Base-by-base conservation (phyloP, 2,888 invertebrate genomes). In the Pristionchus fissidentatus region DNA sequence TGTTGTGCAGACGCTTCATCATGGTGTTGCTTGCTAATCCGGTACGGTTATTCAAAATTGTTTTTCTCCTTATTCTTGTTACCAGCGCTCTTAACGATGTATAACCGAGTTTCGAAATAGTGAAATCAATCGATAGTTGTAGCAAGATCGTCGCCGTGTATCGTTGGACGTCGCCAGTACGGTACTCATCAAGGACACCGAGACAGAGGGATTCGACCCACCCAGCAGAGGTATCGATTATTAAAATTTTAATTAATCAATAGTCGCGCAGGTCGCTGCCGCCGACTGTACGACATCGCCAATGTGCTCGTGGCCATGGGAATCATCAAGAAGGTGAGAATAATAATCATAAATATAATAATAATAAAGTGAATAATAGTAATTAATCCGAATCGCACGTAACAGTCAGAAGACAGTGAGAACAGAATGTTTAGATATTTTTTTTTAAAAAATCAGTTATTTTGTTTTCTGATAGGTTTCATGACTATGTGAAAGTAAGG, bases 271-370 rank as follows among this genome's bases (percentile, higher is more conserved):
- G 89, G 89, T 78, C 86, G 91, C 4, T 92, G 92, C 84, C 94
- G 95, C 85, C 94, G 95, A 87, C 94, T 95, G 46, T 95, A 95
- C 93, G 95, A 95, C 92, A 95, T 95, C 89, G 95, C 95, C 85
- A 95, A 95, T 93, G 95, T 95, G 87, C 94, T 95, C 89, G 95
- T 95, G 87, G 95, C 95, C 85, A 94, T 95, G 92, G 95, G 95
- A 89, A 94, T 95, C 87, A 95, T 95, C 91, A 94, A 94, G 91
- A 95, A 95, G 93, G 80, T 79, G 15, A 32, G 75, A 46, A n/a
- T 15, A 8, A n/a, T 15, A 10, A 26, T 60, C 49, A 15, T 49
- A n/a, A n/a, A n/a, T n/a, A n/a, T n/a, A n/a, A n/a, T n/a, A n/a
- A n/a, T n/a, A n/a, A n/a, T n/a, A n/a, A n/a, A n/a, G n/a, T n/a